A percentile compares a stretch with the other conserved stretches of the same genome.
Evolutionary conservation across 2,113 vertebrate genomes (phyloP).

Genomic region (Eubucco bourcierii): DNA sequence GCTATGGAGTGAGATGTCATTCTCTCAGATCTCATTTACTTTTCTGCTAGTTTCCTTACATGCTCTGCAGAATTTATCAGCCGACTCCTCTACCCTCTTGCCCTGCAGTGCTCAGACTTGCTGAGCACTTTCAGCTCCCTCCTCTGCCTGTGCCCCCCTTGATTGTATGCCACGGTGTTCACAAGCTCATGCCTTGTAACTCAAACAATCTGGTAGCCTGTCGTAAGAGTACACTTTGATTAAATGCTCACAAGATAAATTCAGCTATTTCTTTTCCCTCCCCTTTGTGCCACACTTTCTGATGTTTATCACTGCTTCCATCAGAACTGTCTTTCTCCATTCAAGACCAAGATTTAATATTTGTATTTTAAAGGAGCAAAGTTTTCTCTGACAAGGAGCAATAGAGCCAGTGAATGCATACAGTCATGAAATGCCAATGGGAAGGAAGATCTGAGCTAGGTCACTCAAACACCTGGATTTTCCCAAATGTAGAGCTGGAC

Average conservation of each 20-base stretch:
- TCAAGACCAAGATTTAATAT: not conserved
- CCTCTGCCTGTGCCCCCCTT: not conserved
- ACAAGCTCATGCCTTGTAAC: not conserved
- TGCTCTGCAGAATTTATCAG: not conserved
- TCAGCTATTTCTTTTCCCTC: not conserved
- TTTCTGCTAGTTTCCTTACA: not conserved
- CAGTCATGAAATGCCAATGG: rapidly evolving
- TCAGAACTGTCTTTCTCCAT: not conserved
- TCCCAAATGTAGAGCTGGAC: rapidly evolving
- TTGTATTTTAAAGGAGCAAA: not conserved
- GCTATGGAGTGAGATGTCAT: not conserved
- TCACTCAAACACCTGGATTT: not conserved
- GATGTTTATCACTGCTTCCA: not conserved
- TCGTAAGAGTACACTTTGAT: not conserved
- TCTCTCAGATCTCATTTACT: not conserved
- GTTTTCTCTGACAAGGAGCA: not conserved
- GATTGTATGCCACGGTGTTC: not conserved
- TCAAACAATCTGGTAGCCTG: not conserved
- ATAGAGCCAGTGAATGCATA: not conserved
- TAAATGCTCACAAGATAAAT: not conserved
- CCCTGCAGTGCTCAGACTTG: not conserved
- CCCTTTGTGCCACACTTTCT: not conserved
- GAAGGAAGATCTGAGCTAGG: not conserved
- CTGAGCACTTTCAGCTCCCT: not conserved
- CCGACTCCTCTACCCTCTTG: not conserved